Percentiles rank a stretch among this genome's conserved stretches.
These are phyloP conservation scores for Drosophila lacicola DNA, from an alignment of 2,888 invertebrate species.

Conservation along the genomic window DNA sequence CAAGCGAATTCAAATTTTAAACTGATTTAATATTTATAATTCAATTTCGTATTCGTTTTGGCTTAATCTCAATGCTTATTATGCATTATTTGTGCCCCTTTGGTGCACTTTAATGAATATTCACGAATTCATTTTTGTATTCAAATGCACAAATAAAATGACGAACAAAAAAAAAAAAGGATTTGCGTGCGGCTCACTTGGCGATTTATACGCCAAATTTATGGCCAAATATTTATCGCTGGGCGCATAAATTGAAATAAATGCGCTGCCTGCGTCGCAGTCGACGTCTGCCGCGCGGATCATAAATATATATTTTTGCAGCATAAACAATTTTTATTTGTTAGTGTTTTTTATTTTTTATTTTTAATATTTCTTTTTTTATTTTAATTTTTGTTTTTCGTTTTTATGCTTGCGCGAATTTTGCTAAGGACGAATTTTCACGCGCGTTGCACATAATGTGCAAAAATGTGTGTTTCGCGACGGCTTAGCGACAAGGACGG, in stretches of 20 bases:
- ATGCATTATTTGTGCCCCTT: conserved; percentile 16
- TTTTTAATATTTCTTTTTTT: background rate
- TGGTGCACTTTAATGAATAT: conserved; percentile 41
- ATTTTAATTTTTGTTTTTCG: conserved; percentile 14
- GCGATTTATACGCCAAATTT: conserved; percentile 67
- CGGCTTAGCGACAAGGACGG: background rate
- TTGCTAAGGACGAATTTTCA: conserved; percentile 75
- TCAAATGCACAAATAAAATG: conserved; percentile 19
- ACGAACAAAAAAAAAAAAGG: conserved; percentile 5
- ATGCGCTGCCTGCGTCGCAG: conserved; percentile 28
- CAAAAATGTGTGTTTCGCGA: conserved; percentile 31
- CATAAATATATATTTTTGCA: conserved; percentile 69
- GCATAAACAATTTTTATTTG: conserved; percentile 67
- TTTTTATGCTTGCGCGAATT: conserved; percentile 21
- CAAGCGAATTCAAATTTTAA: background rate
- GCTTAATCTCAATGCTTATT: conserved; percentile 18
- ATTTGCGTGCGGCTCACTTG: conserved; percentile 38
- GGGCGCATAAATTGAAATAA: conserved; percentile 69
- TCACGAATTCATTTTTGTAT: conserved; percentile 30
- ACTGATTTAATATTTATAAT: conserved; percentile 5
- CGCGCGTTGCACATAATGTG: conserved; percentile 76
- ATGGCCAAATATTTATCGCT: conserved; percentile 73
- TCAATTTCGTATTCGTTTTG: conserved; percentile 15
- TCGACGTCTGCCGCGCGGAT: conserved; percentile 32
- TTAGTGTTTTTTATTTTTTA: background rate